A percentile compares a stretch with the other conserved stretches of the same genome.
Conservation (phyloP, 2,113 vertebrate species). For the Ciconia boyciana region DNA sequence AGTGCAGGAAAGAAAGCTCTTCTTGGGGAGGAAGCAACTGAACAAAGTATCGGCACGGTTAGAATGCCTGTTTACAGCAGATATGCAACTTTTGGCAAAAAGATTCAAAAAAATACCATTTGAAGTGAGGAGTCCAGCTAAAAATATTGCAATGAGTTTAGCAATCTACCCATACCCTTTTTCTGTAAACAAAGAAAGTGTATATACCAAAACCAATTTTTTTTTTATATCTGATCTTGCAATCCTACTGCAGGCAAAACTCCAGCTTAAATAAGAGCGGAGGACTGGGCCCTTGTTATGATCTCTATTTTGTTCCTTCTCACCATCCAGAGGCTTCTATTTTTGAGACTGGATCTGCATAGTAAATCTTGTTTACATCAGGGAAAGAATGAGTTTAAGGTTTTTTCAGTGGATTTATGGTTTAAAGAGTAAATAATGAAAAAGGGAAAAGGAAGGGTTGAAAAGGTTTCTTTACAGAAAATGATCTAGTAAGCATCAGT, state of each 20-base stretch:
- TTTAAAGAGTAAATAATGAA: neutral
- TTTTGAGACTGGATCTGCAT: slow-evolving; percentile 47
- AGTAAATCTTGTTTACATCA: slow-evolving; percentile 21
- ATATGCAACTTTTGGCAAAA: slow-evolving; percentile 32
- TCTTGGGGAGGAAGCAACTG: neutral
- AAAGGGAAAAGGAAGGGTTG: neutral
- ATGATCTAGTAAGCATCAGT: slow-evolving; percentile 13
- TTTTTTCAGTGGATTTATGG: slow-evolving; percentile 18
- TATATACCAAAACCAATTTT: neutral
- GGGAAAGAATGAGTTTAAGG: neutral
- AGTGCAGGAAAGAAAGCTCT: neutral
- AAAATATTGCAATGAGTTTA: neutral
- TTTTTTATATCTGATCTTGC: neutral
- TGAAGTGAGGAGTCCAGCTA: neutral
- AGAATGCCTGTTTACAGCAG: slow-evolving; percentile 5
- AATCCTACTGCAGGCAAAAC: slow-evolving; percentile 9
- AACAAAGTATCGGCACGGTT: neutral
- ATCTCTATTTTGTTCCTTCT: slow-evolving; percentile 9
- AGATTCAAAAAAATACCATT: neutral
- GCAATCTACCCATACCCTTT: neutral
- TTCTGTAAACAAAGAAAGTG: slow-evolving; percentile 3
- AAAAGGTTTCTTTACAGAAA: slow-evolving; percentile 17
- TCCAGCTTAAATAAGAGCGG: slow-evolving; percentile 16
- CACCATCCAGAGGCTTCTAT: slow-evolving; percentile 30
- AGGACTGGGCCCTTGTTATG: neutral